A percentile compares a stretch with the other conserved stretches of the same genome.
These are phyloP conservation scores for Anser cygnoides DNA, from an alignment of 2,113 vertebrate species.

Conservation along the genomic window DNA sequence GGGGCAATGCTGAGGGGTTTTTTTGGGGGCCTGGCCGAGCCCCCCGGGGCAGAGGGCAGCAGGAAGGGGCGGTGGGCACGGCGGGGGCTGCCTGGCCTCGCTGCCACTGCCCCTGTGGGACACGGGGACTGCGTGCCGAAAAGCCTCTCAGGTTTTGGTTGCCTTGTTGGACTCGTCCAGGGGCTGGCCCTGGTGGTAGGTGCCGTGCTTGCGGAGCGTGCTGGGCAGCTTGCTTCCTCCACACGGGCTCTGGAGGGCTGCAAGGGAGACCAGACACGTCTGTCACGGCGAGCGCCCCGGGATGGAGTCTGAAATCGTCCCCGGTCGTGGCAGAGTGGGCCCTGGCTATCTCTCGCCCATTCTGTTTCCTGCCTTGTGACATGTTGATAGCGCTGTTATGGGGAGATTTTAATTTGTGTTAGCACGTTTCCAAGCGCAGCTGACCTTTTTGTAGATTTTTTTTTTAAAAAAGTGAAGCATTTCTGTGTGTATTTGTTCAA, in stretches of 20 bases:
- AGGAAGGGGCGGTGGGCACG: too few relatives aligned
- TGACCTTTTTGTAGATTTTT: neutral
- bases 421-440: neutral
- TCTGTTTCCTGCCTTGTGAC: slow-evolving; percentile 8
- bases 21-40: neutral
- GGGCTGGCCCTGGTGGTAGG: neutral
- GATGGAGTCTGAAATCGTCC: neutral
- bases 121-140: fast-evolving
- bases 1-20: neutral
- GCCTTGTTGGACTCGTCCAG: neutral
- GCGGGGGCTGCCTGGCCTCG: neutral
- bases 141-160: fast-evolving
- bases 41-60: neutral
- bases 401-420: neutral
- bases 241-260: neutral
- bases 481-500: neutral
- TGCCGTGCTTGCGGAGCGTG: neutral
- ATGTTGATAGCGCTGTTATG: neutral
- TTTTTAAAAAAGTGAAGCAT: neutral
- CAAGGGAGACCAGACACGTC: neutral
- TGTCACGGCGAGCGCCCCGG: neutral
- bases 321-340: fast-evolving
- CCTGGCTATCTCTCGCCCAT: neutral
- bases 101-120: neutral
- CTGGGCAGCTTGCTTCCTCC: neutral